Evolutionary conservation across 2,113 vertebrate genomes (phyloP), one percentile per base, ranked within the genome.

Genomic region (Pseudorhombus dupliciocellatus): DNA sequence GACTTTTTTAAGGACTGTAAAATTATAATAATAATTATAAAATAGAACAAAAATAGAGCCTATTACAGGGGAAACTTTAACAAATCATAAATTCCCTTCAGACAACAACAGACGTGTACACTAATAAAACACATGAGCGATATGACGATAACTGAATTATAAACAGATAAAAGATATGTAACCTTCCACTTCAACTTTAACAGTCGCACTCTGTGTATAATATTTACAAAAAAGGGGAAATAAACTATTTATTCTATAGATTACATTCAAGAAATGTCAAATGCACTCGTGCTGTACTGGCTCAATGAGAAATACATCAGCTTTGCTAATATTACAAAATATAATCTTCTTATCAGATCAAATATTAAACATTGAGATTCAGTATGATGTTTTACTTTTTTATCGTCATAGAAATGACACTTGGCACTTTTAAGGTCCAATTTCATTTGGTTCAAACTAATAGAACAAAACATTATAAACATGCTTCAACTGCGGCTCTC

Each of bases 251-350:
- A 11, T 11, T 66, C 87, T 88, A 90, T 75, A 86, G 76, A 90
- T 92, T 93, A 94, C 95, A 95, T 94, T 96, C 94, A 95, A 91
- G 88, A 91, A 80, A 86, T 73, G 85, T 86, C 87, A 81, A 79
- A 88, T 84, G 75, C 75, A 83, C 76, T 67, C 86, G 82, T 84
- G 84, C 87, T 91, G 81, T 48, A 85, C 83, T 88, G 88, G 90
- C 89, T 93, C 87, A 79, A 84, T 79, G 18, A 73, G 52, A 85
- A 86, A 85, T 37, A 48, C 54, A 70, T 77, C 48, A 69, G 42
- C 40, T 77, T 25, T 26, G 42, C 12, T 55, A 62, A 77, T 74
- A 69, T 77, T 52, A 76, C 22, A 86, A 82, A 85, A 85, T 82
- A 75, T 31, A 70, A 59, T 68, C 24, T 54, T 50, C 21, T 70